Conservation (phyloP, 1,140 invertebrate species). For the Drosophila kanapiae region DNA sequence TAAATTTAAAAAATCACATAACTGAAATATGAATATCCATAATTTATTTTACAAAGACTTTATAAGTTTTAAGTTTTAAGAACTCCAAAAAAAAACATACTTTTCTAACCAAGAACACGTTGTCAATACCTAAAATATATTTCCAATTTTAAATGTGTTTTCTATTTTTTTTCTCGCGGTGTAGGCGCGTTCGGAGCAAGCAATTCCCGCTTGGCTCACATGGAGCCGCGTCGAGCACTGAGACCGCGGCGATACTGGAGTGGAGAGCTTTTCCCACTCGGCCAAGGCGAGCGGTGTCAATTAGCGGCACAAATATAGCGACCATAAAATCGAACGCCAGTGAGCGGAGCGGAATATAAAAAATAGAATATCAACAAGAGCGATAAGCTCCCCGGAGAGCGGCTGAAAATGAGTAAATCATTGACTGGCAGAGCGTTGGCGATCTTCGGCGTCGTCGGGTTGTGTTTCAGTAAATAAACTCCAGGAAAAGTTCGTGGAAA, state of each 20-base stretch:
- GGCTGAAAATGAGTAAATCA: background rate
- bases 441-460: constrained; percentile 5
- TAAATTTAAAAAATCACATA: too few relatives aligned
- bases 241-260: constrained; percentile 24
- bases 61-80: too few relatives aligned
- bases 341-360: constrained; percentile 1
- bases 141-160: background rate
- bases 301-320: constrained; percentile 61
- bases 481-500: constrained; percentile 10
- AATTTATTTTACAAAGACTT: too few relatives aligned
- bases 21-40: too few relatives aligned
- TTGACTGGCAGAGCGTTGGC: background rate
- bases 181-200: constrained; percentile 17
- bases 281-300: constrained; percentile 66
- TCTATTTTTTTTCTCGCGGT: constrained; percentile 7
- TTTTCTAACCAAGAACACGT: background rate
- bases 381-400: constrained; percentile 33
- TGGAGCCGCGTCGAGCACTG: constrained; percentile 69
- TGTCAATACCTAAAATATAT: background rate
- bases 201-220: constrained; percentile 62
- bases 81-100: background rate
- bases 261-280: constrained; percentile 42
- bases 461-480: constrained; percentile 18
- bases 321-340: constrained; percentile 36
- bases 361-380: constrained; percentile 23